Percentiles rank a stretch among this genome's conserved stretches.
Conservation (phyloP, 2,888 invertebrate genomes). For the Papilio demoleus region DNA sequence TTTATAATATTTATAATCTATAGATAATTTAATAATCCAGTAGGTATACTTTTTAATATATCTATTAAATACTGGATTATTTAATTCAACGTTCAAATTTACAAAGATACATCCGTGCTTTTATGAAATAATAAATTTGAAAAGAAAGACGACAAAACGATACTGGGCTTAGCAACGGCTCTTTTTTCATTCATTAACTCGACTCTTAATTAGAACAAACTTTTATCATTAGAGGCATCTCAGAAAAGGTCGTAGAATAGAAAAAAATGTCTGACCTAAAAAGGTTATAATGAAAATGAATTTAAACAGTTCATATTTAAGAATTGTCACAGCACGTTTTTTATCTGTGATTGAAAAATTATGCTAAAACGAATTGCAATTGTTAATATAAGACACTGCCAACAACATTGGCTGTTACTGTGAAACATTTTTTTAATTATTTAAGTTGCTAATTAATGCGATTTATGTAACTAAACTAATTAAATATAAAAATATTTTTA, state of each 20-base stretch:
- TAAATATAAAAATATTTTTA: too few relatives aligned
- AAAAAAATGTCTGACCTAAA: conserved; percentile 20
- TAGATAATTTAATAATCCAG: too few relatives aligned
- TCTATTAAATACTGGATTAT: too few relatives aligned
- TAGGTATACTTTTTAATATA: too few relatives aligned
- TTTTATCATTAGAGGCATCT: conserved; percentile 16
- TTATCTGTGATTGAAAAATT: conserved; percentile 28
- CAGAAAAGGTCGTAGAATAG: conserved; percentile 15
- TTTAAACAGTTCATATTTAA: conserved; percentile 1
- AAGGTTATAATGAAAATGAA: background rate
- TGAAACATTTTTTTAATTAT: conserved; percentile 9
- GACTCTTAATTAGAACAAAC: conserved; percentile 16
- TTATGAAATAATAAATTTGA: too few relatives aligned
- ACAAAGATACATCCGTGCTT: background rate
- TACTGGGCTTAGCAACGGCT: background rate
- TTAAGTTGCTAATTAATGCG: too few relatives aligned
- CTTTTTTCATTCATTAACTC: conserved; percentile 15
- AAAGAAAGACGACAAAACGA: background rate
- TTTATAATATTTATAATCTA: too few relatives aligned
- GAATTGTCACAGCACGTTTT: conserved; percentile 31
- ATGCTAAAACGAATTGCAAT: conserved; percentile 33
- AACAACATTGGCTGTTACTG: background rate
- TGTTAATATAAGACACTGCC: conserved; percentile 16
- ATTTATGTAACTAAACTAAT: too few relatives aligned
- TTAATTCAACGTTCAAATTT: too few relatives aligned